phyloP scores from a whole-genome alignment of 1,140 invertebrate genomes.

The Drosophila pseudoobscura region DNA sequence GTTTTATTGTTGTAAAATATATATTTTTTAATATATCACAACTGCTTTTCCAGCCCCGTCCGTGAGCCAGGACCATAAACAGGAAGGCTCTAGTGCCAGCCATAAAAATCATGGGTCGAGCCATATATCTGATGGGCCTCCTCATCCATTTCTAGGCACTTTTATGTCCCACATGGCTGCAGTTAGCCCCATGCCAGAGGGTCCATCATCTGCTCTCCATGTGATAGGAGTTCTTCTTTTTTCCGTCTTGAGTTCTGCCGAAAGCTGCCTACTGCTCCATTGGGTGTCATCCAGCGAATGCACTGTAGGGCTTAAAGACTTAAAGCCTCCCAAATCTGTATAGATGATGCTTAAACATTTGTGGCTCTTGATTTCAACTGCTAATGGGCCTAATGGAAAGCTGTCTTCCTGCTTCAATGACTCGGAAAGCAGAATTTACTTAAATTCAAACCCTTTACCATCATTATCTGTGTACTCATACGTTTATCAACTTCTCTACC shows the following conservation, averaged over 20 bases:
- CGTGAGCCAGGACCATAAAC: constrained; percentile 23
- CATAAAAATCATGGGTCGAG: constrained; percentile 43
- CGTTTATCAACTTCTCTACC: neutral
- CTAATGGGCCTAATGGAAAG: no score
- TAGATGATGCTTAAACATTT: no score
- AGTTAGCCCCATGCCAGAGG: constrained; percentile 36
- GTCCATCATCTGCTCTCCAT: constrained; percentile 2
- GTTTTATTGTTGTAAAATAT: constrained; percentile 42
- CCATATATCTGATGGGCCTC: constrained; percentile 43
- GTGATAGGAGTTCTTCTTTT: constrained; percentile 7
- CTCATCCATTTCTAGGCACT: constrained; percentile 22
- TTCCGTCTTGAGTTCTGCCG: constrained; percentile 3
- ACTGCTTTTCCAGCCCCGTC: neutral
- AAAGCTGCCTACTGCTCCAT: constrained; percentile 13
- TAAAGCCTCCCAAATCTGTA: no score
- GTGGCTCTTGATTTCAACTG: no score
- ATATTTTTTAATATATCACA: constrained; percentile 49
- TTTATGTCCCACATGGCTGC: constrained; percentile 59
- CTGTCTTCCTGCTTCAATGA: no score
- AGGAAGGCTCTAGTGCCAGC: neutral
- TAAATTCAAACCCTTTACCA: no score
- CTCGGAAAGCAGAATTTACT: no score
- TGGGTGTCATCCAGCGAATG: constrained; percentile 17
- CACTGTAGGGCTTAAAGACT: no score
- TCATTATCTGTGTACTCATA: no score